These are phyloP conservation scores for Epinephelus malabaricus DNA, from an alignment of 2,797 vertebrate genomes.

Conservation along the genomic window DNA sequence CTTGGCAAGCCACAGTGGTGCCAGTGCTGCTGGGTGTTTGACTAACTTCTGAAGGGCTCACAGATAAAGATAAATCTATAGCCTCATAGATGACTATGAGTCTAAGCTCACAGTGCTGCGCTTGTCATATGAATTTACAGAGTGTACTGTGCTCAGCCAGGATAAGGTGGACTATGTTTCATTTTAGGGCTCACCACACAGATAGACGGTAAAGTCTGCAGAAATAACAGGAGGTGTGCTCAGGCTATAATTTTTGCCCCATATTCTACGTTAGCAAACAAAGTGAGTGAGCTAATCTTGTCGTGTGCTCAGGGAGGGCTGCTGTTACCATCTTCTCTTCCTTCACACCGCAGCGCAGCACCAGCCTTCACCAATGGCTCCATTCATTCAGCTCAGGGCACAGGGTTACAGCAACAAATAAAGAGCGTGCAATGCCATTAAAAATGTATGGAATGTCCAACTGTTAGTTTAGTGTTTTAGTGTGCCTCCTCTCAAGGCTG, in stretches of 20 bases:
- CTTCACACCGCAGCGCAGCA: constrained; percentile 69
- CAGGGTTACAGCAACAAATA: constrained; percentile 95
- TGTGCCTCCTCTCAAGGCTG: constrained; percentile 82
- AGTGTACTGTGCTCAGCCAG: constrained; percentile 27
- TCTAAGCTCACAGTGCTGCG: constrained; percentile 46
- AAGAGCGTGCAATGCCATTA: constrained; percentile 87
- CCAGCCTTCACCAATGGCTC: constrained; percentile 86
- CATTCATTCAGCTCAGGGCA: constrained; percentile 88
- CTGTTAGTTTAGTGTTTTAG: constrained; percentile 91
- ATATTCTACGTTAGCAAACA: constrained; percentile 74
- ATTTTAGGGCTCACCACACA: constrained; percentile 60
- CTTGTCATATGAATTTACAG: constrained; percentile 61
- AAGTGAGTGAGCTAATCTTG: constrained; percentile 78
- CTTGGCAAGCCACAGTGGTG: constrained; percentile 75
- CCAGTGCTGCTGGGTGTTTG: constrained; percentile 70
- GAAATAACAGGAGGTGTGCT: constrained; percentile 70
- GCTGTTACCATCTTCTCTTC: constrained; percentile 71
- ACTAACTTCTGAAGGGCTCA: constrained; percentile 68
- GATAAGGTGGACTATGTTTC: constrained; percentile 55
- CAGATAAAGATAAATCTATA: constrained; percentile 69
- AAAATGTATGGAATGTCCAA: constrained; percentile 94
- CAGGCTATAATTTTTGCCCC: constrained; percentile 66
- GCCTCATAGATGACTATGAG: constrained; percentile 42
- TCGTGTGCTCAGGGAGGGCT: constrained; percentile 71
- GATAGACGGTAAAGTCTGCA: constrained; percentile 49